Base-by-base conservation (phyloP, 2,888 invertebrate species). In the Terebella lapidaria region DNA sequence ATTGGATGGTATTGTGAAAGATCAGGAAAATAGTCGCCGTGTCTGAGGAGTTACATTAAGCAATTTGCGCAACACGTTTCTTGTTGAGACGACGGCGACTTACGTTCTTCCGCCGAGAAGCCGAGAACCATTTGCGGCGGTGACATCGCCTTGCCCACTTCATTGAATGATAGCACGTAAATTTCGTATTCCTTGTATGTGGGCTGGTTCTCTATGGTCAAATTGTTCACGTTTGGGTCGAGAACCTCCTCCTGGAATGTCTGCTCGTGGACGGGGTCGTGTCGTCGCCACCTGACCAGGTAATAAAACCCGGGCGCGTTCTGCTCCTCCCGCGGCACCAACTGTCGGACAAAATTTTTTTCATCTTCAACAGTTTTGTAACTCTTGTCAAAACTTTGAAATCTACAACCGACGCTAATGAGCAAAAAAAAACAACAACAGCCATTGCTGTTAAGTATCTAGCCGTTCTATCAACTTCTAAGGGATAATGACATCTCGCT, bases 241-340 rank as follows among this genome's bases (percentile, higher is more conserved):
- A 65, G 55, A 24, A 59, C 51, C 28, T 52, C 28, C 47, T 57
- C 60, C 47, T 54, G 22, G 54, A 29, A 52, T n/a, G 26, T 22
- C 42, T 57, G 54, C 55, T 54, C 52, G n/a, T 58, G 45, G n/a
- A 59, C 54, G 29, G 55, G 29, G 57, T 64, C 64, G 57, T 67
- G 64, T 45, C 59, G 46, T n/a, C 64, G 58, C 68, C 68, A 68
- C 20, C 60, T 62, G 30, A 68, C 65, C 47, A 67, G 51, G 61
- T 68, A 68, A 49, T 68, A 55, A 54, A 68, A 68, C 1, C 68
- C 67, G 2, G 67, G 68, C 10, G 64, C 68, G 52, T 68, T 68
- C 47, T 68, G 66, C 49, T 67, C 67, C 42, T 68, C 64, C 20
- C 26, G 28, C 2, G 65, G 60, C 59, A 68, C 58, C 46, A 56